Evolutionary conservation across 2,113 vertebrate genomes (phyloP).

Genomic region (Halichoeres trimaculatus): DNA sequence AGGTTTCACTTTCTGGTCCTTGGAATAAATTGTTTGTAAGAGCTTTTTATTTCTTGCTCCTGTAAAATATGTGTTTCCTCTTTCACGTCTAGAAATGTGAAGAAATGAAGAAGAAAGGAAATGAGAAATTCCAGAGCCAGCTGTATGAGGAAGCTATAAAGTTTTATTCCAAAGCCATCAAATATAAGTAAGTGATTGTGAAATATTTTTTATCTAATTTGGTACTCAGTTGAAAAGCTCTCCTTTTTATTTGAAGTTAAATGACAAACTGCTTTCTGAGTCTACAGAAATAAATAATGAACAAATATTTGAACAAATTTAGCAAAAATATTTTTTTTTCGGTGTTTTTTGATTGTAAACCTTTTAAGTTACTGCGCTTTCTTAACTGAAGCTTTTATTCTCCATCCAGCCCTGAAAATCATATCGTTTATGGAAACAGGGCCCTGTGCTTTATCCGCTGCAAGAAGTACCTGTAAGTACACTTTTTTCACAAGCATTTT

Average conservation of each 20-base stretch:
- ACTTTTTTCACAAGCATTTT: not conserved
- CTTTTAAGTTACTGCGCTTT: not conserved
- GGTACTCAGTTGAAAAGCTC: too few relatives aligned
- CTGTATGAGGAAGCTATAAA: constrained; percentile 84
- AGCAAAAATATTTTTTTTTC: too few relatives aligned
- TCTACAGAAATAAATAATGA: too few relatives aligned
- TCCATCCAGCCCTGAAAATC: constrained; percentile 86
- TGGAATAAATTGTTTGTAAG: too few relatives aligned
- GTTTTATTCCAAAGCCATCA: constrained; percentile 90
- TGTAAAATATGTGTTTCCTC: too few relatives aligned
- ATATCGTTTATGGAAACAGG: constrained; percentile 92
- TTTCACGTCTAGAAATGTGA: constrained; percentile 86
- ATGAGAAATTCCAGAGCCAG: constrained; percentile 85
- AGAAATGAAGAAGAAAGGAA: constrained; percentile 88
- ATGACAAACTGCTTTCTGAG: too few relatives aligned
- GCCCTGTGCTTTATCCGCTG: constrained; percentile 90
- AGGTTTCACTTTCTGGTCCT: too few relatives aligned
- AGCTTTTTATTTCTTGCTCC: too few relatives aligned
- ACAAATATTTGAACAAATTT: too few relatives aligned
- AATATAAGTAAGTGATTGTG: constrained; percentile 84
- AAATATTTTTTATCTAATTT: too few relatives aligned
- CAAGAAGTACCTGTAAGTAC: constrained; percentile 80
- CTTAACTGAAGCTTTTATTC: not conserved
- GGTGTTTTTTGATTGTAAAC: too few relatives aligned
- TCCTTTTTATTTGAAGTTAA: too few relatives aligned